Base-by-base conservation (phyloP, 2,888 invertebrate genomes). In the Amorpha juglandis region DNA sequence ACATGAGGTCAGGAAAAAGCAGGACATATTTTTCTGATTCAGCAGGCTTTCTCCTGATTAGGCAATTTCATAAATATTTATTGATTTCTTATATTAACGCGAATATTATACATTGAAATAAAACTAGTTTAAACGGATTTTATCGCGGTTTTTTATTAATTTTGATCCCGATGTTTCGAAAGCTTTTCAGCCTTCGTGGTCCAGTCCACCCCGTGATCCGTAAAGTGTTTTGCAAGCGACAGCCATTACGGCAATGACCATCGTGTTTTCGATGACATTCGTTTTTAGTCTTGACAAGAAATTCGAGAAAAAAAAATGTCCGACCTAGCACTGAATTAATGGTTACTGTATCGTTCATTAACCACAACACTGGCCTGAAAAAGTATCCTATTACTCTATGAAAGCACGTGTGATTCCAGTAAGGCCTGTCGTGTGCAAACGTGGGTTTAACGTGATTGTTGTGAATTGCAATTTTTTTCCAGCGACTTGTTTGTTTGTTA, bases 371-470 rank as follows among this genome's bases (percentile, higher is more conserved):
- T 50, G 63, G 64, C 50, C 63, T 63, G 62, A 62, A 52, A 27
- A 67, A 62, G 45, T 69, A 67, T 67, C 67, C 33, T 48, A 55
- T 69, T 67, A 69, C 69, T 62, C 52, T 50, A 55, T 58, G 55
- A 63, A 63, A 63, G 65, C 21, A 52, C 62, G 62, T 62, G 65
- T 62, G 65, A 58, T 65, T 45, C 35, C 33, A 33, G 11, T 48
- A 58, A 65, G 35, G 64, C 48, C 38, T 14, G 9, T 19, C 35
- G 11, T 33, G 47, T 9, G 55, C 58, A 12, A 19, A 19, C 47
- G 48, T 35, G 16, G 11, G 14, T 9, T 3, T 16, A 21, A 14
- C 38, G 16, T 12, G 4, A 63, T 48, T 63, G 27, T 47, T 38
- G 14, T 33, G 35, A 53, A 35, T 53, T 11, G 35, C 52, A n/a